Evolutionary conservation across 2,888 invertebrate species (phyloP), one percentile per base, ranked within the genome.

Genomic region (Perizoma affinitatum): DNA sequence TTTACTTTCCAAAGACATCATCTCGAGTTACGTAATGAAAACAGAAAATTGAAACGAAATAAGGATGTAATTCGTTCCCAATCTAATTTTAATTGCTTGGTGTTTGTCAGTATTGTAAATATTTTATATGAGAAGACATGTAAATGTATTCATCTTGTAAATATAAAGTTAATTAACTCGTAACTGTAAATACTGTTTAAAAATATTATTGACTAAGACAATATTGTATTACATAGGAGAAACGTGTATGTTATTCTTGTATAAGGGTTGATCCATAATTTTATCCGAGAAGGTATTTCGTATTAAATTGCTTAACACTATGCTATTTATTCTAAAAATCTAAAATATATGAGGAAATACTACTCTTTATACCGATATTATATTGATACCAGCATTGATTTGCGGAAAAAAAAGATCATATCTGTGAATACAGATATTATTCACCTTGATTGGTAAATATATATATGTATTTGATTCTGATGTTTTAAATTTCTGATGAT

Each of bases 131-230:
- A 74, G 58, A 66, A 44, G 38, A 22, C 38, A 58, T 42, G 38
- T 78, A 69, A 74, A 67, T 78, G 69, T 83, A 73, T 69, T 69
- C 64, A 76, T 71, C 78, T 70, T 88, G 88, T 88, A 87, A 77
- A 87, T 88, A 88, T 80, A 79, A 62, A 66, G 69, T 69, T 63
- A 63, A 65, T 66, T 65, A 68, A 67, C 69, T 60, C 62, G 44
- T 82, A 83, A 78, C 72, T 87, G 84, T 84, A 76, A 71, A 80
- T 77, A 83, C 69, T 73, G 75, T 77, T 78, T 75, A 73, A 75
- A 66, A 75, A 75, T 68, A 80, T 81, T 80, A 83, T 86, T 84
- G 80, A 84, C 80, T 86, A 82, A 76, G 87, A 86, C 84, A 88
- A 86, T 77, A 77, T 79, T 64, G 60, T 69, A 61, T 51, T 43